A percentile compares a stretch with the other conserved stretches of the same genome.
Conservation (phyloP, 2,113 vertebrate species). For the Pomatorhinus ruficollis region DNA sequence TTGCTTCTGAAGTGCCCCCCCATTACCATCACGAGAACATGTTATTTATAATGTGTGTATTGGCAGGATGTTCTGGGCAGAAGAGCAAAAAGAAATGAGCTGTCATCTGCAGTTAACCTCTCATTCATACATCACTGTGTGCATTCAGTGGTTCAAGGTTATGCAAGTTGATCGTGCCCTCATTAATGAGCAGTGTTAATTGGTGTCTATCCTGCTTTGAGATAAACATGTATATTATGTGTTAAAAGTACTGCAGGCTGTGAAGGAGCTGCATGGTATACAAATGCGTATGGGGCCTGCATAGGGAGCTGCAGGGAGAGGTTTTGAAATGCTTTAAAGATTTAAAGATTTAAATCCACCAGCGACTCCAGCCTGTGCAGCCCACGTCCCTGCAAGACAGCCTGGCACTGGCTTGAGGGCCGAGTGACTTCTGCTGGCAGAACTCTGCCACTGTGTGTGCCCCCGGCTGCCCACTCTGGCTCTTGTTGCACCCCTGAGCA, state of each 20-base stretch:
- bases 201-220: neutral
- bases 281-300: neutral
- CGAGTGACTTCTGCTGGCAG: neutral
- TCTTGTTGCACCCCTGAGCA: neutral
- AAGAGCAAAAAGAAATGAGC: constrained; percentile 53
- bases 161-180: constrained; percentile 33
- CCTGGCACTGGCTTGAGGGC: rapidly evolving
- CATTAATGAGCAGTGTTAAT: constrained; percentile 44
- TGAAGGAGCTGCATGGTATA: neutral
- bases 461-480: rapidly evolving
- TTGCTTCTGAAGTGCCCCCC: neutral
- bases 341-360: neutral
- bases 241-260: neutral
- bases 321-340: neutral
- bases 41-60: neutral
- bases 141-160: constrained; percentile 1
- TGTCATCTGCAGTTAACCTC: constrained; percentile 52
- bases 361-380: neutral
- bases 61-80: constrained; percentile 3
- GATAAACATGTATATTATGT: neutral
- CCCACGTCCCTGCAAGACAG: neutral
- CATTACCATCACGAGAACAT: neutral
- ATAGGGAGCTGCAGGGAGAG: neutral
- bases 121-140: neutral
- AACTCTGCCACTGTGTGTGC: neutral